Conservation (phyloP, 1,140 invertebrate genomes). For the Solen grandis region DNA sequence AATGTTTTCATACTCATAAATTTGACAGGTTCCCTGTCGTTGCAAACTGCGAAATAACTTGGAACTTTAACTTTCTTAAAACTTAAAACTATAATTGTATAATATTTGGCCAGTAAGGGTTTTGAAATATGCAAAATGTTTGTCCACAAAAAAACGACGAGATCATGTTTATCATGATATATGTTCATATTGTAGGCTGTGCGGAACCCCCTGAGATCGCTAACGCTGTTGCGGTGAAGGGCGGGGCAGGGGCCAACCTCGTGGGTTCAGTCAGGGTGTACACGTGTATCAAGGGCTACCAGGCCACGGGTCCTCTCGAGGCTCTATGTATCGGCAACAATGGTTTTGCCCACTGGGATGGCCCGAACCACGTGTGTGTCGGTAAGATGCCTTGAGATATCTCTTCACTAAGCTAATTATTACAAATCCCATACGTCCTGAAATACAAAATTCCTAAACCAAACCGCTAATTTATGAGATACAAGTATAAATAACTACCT, state of each 20-base stretch:
- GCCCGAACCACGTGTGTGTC: slow-evolving; percentile 18
- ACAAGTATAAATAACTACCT: too few relatives aligned
- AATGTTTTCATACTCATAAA: too few relatives aligned
- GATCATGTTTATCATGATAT: too few relatives aligned
- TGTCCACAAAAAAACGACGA: too few relatives aligned
- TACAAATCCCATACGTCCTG: background rate
- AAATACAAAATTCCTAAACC: too few relatives aligned
- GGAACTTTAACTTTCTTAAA: too few relatives aligned
- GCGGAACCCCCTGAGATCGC: background rate
- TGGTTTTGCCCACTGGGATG: slow-evolving; percentile 23
- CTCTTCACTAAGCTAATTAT: background rate
- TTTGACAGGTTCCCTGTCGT: too few relatives aligned
- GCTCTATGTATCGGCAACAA: slow-evolving; percentile 3
- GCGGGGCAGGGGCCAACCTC: background rate
- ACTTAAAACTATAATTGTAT: too few relatives aligned
- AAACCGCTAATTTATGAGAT: too few relatives aligned
- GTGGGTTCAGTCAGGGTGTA: slow-evolving; percentile 19
- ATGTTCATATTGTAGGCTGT: background rate
- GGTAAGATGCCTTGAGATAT: background rate
- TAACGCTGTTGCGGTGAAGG: background rate
- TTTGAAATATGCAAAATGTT: too few relatives aligned
- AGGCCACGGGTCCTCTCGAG: slow-evolving; percentile 19
- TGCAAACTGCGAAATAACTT: too few relatives aligned
- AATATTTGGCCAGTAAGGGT: too few relatives aligned
- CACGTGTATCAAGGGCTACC: slow-evolving; percentile 13